phyloP scores from a whole-genome alignment of 1,140 invertebrate genomes.

The Aphidius ervi region DNA sequence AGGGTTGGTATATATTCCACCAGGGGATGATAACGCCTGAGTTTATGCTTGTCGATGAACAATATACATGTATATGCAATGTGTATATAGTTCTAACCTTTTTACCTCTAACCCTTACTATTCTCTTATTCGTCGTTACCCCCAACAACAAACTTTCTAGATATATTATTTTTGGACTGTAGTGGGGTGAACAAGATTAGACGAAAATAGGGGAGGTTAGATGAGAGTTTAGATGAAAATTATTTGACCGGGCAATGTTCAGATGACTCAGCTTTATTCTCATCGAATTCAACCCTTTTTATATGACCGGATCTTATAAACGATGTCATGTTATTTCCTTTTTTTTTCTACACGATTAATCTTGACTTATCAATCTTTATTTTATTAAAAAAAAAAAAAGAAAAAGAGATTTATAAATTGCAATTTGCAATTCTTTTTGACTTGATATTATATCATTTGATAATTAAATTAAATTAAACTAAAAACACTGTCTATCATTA shows the following conservation, averaged over 20 bases:
- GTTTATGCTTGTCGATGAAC: too few relatives aligned
- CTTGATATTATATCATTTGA: too few relatives aligned
- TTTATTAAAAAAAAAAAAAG: too few relatives aligned
- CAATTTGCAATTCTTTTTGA: too few relatives aligned
- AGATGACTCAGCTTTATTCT: slow-evolving; percentile 31
- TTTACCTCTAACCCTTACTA: slow-evolving; percentile 26
- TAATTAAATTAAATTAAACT: too few relatives aligned
- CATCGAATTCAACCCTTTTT: slow-evolving; percentile 11
- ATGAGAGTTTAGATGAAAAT: slow-evolving; percentile 48
- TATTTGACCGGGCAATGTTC: not conserved
- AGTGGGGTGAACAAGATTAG: slow-evolving; percentile 40
- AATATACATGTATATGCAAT: slow-evolving; percentile 8
- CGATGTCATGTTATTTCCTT: too few relatives aligned
- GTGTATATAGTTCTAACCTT: slow-evolving; percentile 21
- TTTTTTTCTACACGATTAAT: too few relatives aligned
- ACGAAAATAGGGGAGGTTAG: slow-evolving; percentile 44
- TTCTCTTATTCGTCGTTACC: slow-evolving; percentile 29
- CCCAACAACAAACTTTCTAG: slow-evolving; percentile 27
- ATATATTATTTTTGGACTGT: slow-evolving; percentile 23
- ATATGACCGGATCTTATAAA: not conserved
- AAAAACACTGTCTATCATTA: too few relatives aligned
- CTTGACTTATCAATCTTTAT: too few relatives aligned
- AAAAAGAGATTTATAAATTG: too few relatives aligned
- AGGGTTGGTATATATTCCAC: slow-evolving; percentile 36
- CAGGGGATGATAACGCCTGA: slow-evolving; percentile 15